Evolutionary conservation across 2,888 invertebrate genomes (phyloP), one percentile per base, ranked within the genome.

Genomic region (Zaprionus lineosus): DNA sequence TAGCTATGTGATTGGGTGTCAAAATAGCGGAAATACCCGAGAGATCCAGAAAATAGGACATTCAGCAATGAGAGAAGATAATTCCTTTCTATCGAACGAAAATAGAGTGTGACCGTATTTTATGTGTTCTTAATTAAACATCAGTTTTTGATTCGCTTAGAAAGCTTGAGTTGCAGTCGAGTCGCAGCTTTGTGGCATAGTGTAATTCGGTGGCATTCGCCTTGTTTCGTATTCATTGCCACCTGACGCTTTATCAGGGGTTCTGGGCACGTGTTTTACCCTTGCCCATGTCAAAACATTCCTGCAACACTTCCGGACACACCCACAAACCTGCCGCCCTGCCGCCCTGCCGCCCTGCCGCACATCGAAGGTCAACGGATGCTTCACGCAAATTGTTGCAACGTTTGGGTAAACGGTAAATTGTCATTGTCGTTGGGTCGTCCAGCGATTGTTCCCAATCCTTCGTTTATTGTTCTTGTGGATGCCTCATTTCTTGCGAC

Each of bases 221-320:
- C 64, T 59, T 59, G 64, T 59, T 64, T 56, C 44, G 55, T 56
- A 69, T 69, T 69, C 68, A 59, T 69, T 69, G 53, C 61, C 57
- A 70, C 71, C 70, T 69, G 69, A 36, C 57, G 61, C 57, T 67
- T 67, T 67, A 66, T 67, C 67, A 24, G 66, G 56, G 43, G 47
- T 6, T 43, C n/a, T 28, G 58, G 39, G 64, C 59, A 58, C 53
- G 60, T 65, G 51, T 37, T 26, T 39, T 41, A 48, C 43, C 59
- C 62, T 53, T 65, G 43, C 64, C 60, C 55, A 51, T 58, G 63
- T 72, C 60, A 67, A 56, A 53, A 57, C 34, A 47, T 60, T 40
- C 51, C 46, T 48, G 64, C 56, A 57, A 56, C 44, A 59, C 63
- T 71, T 71, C 71, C 67, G 67, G 48, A 31, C 34, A 37, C 60